These are phyloP conservation scores for Lutraria rhynchaena DNA, from an alignment of 1,140 invertebrate species.

Conservation along the genomic window DNA sequence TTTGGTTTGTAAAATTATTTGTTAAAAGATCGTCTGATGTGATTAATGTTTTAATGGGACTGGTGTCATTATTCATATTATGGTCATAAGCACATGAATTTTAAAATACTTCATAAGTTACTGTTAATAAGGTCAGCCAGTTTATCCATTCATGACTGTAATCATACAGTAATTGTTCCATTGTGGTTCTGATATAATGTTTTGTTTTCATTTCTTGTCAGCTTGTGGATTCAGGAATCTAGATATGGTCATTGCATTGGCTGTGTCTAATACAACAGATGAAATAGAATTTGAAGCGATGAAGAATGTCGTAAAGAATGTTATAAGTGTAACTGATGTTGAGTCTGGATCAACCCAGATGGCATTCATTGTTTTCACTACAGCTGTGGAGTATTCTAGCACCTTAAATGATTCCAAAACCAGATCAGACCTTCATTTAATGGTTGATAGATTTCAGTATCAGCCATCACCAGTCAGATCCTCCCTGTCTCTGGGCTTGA, in stretches of 20 bases:
- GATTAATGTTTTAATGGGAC: too few relatives aligned
- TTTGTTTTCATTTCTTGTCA: not conserved
- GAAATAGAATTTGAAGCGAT: not conserved
- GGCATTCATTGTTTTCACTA: conserved; percentile 26
- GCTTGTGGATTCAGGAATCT: conserved; percentile 5
- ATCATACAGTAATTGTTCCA: too few relatives aligned
- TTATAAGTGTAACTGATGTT: conserved; percentile 4
- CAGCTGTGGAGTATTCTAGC: not conserved
- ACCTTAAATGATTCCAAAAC: not conserved
- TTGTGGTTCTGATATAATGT: too few relatives aligned
- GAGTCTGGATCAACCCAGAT: not conserved
- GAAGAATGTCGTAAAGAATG: not conserved
- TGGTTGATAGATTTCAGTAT: not conserved
- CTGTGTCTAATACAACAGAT: not conserved
- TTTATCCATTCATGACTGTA: too few relatives aligned
- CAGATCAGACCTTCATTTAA: not conserved
- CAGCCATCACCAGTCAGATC: too few relatives aligned
- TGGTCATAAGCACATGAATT: too few relatives aligned
- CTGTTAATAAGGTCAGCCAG: too few relatives aligned
- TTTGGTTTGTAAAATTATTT: too few relatives aligned
- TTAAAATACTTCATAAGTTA: too few relatives aligned
- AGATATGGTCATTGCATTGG: conserved; percentile 6
- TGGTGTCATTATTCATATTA: too few relatives aligned
- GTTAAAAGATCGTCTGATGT: too few relatives aligned
- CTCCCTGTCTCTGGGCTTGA: not conserved